phyloP scores from a whole-genome alignment of 2,888 invertebrate genomes.

The Mythimna loreyi region DNA sequence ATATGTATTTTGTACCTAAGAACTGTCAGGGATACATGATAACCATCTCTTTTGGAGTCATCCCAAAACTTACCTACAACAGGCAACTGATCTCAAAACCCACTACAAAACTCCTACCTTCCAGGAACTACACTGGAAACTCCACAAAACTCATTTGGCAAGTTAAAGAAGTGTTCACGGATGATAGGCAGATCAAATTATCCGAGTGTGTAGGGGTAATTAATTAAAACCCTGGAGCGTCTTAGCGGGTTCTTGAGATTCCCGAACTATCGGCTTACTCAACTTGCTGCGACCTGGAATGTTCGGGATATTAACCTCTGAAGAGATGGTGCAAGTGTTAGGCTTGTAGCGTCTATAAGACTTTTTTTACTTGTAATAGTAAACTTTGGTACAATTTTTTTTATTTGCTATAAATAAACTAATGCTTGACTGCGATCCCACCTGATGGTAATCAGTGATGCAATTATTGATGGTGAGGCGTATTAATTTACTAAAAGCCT shows the following conservation, averaged over 20 bases:
- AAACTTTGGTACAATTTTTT: not conserved
- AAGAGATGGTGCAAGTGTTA: conserved; percentile 10
- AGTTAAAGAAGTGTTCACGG: conserved; percentile 54
- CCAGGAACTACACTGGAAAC: conserved; percentile 34
- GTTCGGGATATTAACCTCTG: conserved; percentile 78
- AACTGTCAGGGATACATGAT: no score
- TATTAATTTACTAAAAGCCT: no score
- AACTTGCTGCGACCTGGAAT: conserved; percentile 81
- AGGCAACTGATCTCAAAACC: not conserved
- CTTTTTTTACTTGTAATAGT: not conserved
- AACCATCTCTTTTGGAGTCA: no score
- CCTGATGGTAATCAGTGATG: no score
- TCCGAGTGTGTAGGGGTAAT: conserved; percentile 65
- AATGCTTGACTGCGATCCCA: no score
- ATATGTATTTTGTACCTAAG: not conserved
- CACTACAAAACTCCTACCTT: not conserved
- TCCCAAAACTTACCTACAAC: conserved; percentile 1
- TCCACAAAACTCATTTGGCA: conserved; percentile 57
- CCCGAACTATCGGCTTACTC: conserved; percentile 80
- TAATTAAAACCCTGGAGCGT: conserved; percentile 78
- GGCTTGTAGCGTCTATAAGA: not conserved
- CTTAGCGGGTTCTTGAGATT: conserved; percentile 80
- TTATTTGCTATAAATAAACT: no score
- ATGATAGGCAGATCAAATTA: conserved; percentile 66
- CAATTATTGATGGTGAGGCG: no score